A percentile compares a stretch with the other conserved stretches of the same genome.
Conservation (phyloP, 2,797 vertebrate species). For the Huso huso region DNA sequence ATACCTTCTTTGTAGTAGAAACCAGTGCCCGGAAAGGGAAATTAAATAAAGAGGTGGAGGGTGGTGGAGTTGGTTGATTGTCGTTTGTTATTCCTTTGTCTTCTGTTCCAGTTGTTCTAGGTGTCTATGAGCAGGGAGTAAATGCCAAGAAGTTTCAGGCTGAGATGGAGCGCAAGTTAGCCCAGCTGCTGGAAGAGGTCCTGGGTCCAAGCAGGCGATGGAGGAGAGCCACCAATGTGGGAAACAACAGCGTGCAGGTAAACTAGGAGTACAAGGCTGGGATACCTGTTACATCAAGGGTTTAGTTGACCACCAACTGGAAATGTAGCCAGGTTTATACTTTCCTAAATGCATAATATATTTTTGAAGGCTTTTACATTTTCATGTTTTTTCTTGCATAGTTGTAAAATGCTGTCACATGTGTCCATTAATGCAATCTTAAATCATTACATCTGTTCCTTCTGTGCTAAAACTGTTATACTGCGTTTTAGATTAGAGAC, state of each 20-base stretch:
- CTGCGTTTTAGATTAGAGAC: too few species aligned
- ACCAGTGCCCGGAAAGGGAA: slow-evolving; percentile 22
- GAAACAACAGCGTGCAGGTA: slow-evolving; percentile 84
- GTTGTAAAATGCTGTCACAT: too few species aligned
- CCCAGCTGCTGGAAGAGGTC: slow-evolving; percentile 80
- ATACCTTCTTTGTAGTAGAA: too few species aligned
- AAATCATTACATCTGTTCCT: too few species aligned
- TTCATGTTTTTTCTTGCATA: too few species aligned
- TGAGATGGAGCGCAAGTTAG: slow-evolving; percentile 83
- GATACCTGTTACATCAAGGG: too few species aligned
- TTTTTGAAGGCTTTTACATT: too few species aligned
- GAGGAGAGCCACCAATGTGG: slow-evolving; percentile 76
- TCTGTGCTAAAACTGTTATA: too few species aligned
- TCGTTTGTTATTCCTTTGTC: slow-evolving; percentile 10
- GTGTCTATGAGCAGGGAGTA: slow-evolving; percentile 74
- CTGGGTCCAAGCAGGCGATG: slow-evolving; percentile 65
- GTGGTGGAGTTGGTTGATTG: slow-evolving; percentile 3
- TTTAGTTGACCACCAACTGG: too few species aligned
- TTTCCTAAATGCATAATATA: too few species aligned
- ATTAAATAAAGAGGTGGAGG: slow-evolving; percentile 8
- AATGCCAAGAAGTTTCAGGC: slow-evolving; percentile 79
- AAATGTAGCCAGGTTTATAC: too few species aligned
- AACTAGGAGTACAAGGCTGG: slow-evolving; percentile 16
- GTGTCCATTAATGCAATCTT: too few species aligned
- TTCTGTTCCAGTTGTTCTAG: slow-evolving; percentile 71